Conservation (phyloP, 2,797 vertebrate genomes). For the Pseudochirops cupreus region DNA sequence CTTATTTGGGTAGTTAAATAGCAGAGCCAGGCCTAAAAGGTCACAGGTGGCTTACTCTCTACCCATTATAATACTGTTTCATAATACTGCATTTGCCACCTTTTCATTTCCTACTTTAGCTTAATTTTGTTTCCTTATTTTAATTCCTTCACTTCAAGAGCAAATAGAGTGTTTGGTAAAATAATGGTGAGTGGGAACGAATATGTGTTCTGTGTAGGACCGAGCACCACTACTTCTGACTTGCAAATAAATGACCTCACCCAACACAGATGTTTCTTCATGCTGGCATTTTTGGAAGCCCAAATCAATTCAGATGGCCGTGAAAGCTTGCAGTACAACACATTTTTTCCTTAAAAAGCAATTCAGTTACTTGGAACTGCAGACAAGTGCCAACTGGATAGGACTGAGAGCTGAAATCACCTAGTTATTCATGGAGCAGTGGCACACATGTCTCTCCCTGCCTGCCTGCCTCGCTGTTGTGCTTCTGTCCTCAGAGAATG, state of each 20-base stretch:
- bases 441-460: neutral
- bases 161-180: slow-evolving; percentile 10
- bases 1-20: neutral
- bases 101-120: slow-evolving; percentile 16
- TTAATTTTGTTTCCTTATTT: neutral
- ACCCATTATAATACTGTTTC: neutral
- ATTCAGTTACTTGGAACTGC: slow-evolving; percentile 1
- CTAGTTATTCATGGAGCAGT: slow-evolving; percentile 8
- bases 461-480: neutral
- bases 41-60: neutral
- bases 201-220: neutral
- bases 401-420: neutral
- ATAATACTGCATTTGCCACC: neutral
- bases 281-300: slow-evolving; percentile 65
- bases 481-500: slow-evolving; percentile 1
- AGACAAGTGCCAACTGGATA: neutral
- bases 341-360: slow-evolving; percentile 64
- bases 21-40: neutral
- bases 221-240: neutral
- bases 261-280: slow-evolving; percentile 57
- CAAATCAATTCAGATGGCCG: slow-evolving; percentile 63
- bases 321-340: slow-evolving; percentile 60
- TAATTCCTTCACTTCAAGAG: slow-evolving; percentile 35
- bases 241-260: slow-evolving; percentile 70
- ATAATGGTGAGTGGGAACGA: neutral